Evolutionary conservation across 2,113 vertebrate species (phyloP).

Genomic region (Ammodytes dubius): DNA sequence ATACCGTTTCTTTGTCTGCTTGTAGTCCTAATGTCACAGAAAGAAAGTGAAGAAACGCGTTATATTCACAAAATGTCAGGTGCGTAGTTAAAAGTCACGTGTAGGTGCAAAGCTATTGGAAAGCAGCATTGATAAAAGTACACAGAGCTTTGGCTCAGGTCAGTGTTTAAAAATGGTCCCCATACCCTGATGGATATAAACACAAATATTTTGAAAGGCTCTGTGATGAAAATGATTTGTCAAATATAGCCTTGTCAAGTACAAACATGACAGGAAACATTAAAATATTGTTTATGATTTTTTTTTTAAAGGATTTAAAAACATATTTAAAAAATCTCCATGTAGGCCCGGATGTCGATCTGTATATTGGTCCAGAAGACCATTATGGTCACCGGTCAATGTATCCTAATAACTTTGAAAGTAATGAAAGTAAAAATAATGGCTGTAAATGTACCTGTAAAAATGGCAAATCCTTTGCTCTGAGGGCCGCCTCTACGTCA

Average conservation of each 20-base stretch:
- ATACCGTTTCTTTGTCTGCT: constrained; percentile 74
- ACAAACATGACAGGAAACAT: constrained; percentile 2
- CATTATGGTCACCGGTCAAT: too few relatives aligned
- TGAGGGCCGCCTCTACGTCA: constrained; percentile 44
- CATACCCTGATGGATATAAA: too few relatives aligned
- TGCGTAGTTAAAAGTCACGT: background rate
- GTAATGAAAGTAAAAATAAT: background rate
- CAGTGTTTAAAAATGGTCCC: too few relatives aligned
- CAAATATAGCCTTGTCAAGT: background rate
- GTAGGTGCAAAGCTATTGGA: background rate
- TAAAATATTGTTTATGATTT: too few relatives aligned
- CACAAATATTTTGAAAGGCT: background rate
- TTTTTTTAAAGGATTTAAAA: too few relatives aligned
- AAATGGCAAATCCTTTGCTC: constrained; percentile 59
- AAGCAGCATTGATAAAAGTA: background rate
- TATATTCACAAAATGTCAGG: background rate
- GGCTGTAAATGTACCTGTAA: constrained; percentile 65
- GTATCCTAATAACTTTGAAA: too few relatives aligned
- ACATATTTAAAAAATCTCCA: too few relatives aligned
- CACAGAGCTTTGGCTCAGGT: too few relatives aligned
- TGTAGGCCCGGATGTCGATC: too few relatives aligned
- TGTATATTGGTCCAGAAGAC: too few relatives aligned
- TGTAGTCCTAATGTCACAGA: constrained; percentile 71
- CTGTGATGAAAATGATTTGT: background rate
- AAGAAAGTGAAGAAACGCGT: constrained; percentile 5